Evolutionary conservation across 1,140 invertebrate genomes (phyloP).

Genomic region (Pogonomyrmex californicus): DNA sequence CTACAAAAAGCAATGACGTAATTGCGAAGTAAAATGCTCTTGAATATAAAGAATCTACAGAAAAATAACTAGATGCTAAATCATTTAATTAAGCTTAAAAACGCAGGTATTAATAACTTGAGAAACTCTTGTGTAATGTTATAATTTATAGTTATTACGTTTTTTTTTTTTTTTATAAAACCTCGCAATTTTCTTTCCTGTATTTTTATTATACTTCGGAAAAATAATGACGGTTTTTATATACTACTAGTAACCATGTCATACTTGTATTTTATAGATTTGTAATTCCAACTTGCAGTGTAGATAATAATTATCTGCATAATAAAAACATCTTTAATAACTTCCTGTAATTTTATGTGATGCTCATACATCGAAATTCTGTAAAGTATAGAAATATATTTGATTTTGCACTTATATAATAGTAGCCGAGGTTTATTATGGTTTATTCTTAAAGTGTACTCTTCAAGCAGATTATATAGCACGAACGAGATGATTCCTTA

Average conservation of each 20-base stretch:
- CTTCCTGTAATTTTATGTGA: conserved; percentile 34
- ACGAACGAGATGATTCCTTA: conserved; percentile 25
- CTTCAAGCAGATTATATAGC: conserved; percentile 21
- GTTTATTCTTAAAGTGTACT: conserved; percentile 14
- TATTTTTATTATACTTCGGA: conserved; percentile 11
- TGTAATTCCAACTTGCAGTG: background rate
- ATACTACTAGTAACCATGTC: background rate
- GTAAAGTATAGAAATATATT: background rate
- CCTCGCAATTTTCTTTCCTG: background rate
- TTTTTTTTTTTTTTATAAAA: conserved; percentile 4
- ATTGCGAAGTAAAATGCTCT: conserved; percentile 23
- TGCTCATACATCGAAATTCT: background rate
- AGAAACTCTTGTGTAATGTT: conserved; percentile 30
- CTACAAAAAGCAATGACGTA: conserved; percentile 41
- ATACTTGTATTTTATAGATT: background rate
- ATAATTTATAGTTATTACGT: conserved; percentile 35
- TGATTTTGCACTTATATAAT: conserved; percentile 2
- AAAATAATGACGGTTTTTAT: conserved; percentile 22
- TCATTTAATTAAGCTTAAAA: conserved; percentile 54
- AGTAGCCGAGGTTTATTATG: background rate
- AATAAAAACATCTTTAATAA: conserved; percentile 40
- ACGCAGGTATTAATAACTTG: conserved; percentile 36
- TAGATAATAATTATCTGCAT: conserved; percentile 7
- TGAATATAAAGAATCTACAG: conserved; percentile 21
- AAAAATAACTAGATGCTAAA: conserved; percentile 23